A percentile compares a stretch with the other conserved stretches of the same genome.
These are phyloP conservation scores for Tetramorium alpestre DNA, from an alignment of 1,140 invertebrate genomes.

Conservation along the genomic window DNA sequence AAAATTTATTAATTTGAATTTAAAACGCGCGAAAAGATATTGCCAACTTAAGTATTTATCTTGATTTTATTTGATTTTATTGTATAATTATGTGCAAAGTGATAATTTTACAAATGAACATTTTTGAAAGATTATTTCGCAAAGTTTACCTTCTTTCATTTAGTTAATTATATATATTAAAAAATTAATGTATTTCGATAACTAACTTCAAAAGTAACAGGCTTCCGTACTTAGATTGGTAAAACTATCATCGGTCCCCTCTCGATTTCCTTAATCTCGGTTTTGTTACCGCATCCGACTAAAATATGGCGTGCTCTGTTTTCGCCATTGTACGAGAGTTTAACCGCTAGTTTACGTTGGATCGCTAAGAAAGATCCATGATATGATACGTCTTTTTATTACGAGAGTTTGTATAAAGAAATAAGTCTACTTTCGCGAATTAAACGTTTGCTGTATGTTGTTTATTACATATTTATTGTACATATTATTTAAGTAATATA, in stretches of 20 bases:
- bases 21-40: too few species aligned
- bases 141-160: background rate
- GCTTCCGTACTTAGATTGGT: background rate
- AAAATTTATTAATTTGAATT: too few species aligned
- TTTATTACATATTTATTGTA: background rate
- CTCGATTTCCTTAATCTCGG: constrained; percentile 56
- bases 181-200: background rate
- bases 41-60: too few species aligned
- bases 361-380: constrained; percentile 47
- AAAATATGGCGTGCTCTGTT: background rate
- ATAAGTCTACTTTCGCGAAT: background rate
- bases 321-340: constrained; percentile 58
- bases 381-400: constrained; percentile 4
- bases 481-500: background rate
- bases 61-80: too few species aligned
- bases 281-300: constrained; percentile 65
- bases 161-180: background rate
- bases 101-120: background rate
- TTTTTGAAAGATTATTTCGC: background rate
- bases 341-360: constrained; percentile 52
- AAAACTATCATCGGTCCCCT: constrained; percentile 32
- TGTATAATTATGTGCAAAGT: too few species aligned
- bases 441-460: background rate
- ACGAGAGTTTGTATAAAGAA: background rate
- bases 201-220: background rate